Evolutionary conservation across 2,113 vertebrate species (phyloP).

Genomic region (Solenodon paradoxus): DNA sequence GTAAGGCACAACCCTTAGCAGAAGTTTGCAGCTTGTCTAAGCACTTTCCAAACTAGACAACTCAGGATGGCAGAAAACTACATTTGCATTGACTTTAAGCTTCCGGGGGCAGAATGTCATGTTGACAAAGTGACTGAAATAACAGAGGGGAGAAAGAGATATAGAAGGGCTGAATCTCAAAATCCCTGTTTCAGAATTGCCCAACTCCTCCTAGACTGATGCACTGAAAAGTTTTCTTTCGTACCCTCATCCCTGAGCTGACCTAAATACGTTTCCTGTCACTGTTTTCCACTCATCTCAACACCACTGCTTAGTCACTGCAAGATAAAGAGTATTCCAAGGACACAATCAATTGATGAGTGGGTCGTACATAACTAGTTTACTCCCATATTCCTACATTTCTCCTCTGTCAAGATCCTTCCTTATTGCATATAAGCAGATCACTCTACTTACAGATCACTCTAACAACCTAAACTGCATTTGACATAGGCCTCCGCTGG

Average conservation of each 20-base stretch:
- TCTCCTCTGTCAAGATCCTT: not conserved
- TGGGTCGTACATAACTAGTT: not conserved
- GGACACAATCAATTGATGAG: too few relatives aligned
- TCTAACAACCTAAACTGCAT: not conserved
- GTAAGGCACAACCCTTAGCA: not conserved
- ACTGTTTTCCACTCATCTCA: not conserved
- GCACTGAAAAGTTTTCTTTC: not conserved
- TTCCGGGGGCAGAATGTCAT: not conserved
- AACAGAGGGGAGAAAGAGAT: not conserved
- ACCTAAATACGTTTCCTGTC: not conserved
- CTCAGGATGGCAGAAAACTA: not conserved
- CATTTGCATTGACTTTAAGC: not conserved
- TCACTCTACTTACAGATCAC: too few relatives aligned
- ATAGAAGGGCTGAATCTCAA: not conserved
- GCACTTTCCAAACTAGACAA: not conserved
- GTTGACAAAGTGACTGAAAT: not conserved
- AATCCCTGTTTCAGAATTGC: not conserved
- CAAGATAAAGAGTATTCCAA: too few relatives aligned
- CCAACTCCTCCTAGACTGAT: not conserved
- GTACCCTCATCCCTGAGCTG: not conserved
- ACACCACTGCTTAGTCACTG: not conserved
- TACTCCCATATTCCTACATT: not conserved
- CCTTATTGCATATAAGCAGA: too few relatives aligned
- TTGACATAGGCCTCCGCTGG: not conserved
- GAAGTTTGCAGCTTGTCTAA: not conserved